A percentile compares a stretch with the other conserved stretches of the same genome.
Conservation (phyloP, 53 echinoderm and acorn worm genomes). For the Astropecten irregularis region DNA sequence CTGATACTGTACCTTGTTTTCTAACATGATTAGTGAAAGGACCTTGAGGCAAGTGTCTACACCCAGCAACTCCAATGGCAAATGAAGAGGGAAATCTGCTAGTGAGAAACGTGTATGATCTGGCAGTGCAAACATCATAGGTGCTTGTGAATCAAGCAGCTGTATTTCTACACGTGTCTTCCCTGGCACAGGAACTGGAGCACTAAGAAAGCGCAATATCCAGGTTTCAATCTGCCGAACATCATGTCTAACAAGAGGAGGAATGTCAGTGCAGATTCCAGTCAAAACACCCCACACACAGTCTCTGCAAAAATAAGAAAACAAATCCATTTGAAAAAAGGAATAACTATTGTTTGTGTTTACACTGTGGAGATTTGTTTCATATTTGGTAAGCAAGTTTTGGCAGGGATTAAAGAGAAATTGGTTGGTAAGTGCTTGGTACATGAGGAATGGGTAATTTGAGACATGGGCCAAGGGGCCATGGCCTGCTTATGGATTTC, state of each 20-base stretch:
- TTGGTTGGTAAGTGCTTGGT: too few relatives aligned
- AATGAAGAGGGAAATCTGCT: constrained; percentile 95
- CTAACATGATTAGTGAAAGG: constrained; percentile 88
- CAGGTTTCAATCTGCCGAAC: constrained; percentile 96
- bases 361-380: too few relatives aligned
- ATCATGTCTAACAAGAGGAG: constrained; percentile 89
- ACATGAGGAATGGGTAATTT: too few relatives aligned
- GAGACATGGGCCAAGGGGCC: too few relatives aligned
- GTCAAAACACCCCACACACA: constrained; percentile 97
- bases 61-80: constrained; percentile 91
- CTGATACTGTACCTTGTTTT: constrained; percentile 83
- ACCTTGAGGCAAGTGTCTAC: constrained; percentile 97
- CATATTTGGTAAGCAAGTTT: too few relatives aligned
- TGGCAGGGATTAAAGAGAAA: too few relatives aligned
- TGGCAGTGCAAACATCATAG: constrained; percentile 86
- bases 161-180: constrained; percentile 94
- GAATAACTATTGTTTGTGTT: too few relatives aligned
- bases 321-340: neutral
- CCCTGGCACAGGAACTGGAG: constrained; percentile 95
- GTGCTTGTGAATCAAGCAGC: constrained; percentile 74
- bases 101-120: constrained; percentile 96
- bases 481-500: too few relatives aligned
- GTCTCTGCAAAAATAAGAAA: constrained; percentile 69
- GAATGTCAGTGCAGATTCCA: constrained; percentile 89
- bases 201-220: constrained; percentile 91